phyloP scores from a whole-genome alignment of 2,113 vertebrate species.

The Crypturellus undulatus region DNA sequence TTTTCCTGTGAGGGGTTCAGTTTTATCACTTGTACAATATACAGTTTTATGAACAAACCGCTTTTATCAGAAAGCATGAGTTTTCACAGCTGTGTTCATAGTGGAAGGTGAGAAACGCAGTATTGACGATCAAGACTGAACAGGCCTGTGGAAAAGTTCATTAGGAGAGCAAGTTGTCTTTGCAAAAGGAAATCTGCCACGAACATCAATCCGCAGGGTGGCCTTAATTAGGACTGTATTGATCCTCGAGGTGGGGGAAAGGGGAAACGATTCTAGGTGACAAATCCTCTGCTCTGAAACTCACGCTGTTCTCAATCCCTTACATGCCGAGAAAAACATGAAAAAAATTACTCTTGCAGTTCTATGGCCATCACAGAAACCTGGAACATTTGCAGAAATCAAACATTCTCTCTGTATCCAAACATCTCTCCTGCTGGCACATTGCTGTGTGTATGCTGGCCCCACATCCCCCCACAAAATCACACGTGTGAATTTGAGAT shows the following conservation, averaged over 20 bases:
- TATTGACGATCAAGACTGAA: background rate
- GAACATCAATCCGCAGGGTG: background rate
- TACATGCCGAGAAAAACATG: background rate
- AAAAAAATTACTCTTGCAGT: background rate
- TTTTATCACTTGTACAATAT: background rate
- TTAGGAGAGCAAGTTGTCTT: background rate
- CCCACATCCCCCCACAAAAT: background rate
- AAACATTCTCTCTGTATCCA: accelerated
- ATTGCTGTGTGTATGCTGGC: background rate
- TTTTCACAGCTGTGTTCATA: background rate
- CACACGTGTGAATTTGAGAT: background rate
- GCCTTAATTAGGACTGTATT: constrained; percentile 10
- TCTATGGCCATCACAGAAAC: background rate
- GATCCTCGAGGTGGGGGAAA: background rate
- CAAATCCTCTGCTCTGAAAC: background rate
- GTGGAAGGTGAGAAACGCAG: background rate
- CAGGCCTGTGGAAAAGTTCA: background rate
- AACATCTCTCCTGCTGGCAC: accelerated
- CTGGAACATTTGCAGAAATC: background rate
- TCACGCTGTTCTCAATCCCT: background rate
- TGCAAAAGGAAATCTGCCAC: background rate
- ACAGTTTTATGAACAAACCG: background rate
- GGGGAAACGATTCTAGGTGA: constrained; percentile 5
- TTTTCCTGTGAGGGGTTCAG: background rate
- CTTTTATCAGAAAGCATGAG: background rate